Base-by-base conservation (phyloP, 2,888 invertebrate species). In the Phanerotoma sp. region DNA sequence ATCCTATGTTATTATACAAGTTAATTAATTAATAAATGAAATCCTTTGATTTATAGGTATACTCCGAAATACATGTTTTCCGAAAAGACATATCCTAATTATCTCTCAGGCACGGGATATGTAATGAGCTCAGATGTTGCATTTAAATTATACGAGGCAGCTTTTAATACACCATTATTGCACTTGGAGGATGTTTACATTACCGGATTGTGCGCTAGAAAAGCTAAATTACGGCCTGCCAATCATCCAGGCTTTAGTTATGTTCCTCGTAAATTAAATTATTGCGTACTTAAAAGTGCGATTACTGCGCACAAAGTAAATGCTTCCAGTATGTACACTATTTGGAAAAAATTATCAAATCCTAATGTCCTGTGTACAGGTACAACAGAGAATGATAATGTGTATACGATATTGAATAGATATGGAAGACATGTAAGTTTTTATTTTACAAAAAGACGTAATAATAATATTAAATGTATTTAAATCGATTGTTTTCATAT, bases 81-180 rank as follows among this genome's bases (percentile, higher is more conserved):
- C 1, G 86, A 83, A 1, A 80, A 83, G 38, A 81, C 83, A 42
- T 92, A 91, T 80, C 93, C 92, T 3, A 84, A 86, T 64, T 93
- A 92, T 75, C 75, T 92, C 50, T 91, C 91, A 0, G 93, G 93
- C 10, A 89, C 89, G 1, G 90, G 88, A 3, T 93, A 93, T 77
- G 81, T 86, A 4, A 83, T 92, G 81, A 87, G 89, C 1, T 74
- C 82, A 2, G 84, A 86, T 63, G 83, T 88, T 1, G 87, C 86
- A 1, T 74, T 73, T 6, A 84, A 82, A 45, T 78, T 93, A 4
- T 89, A 88, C 72, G 75, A 80, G 35, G 84, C 86, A 3, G 86
- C 91, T 0, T 73, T 89, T 3, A 79, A 78, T 49, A 89, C 86
- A 2, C 84, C 86, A 5, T 79, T 89, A 48, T 83, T 92, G 64